These are phyloP conservation scores for Chaetops frenatus DNA, from an alignment of 2,113 vertebrate species.

Conservation along the genomic window DNA sequence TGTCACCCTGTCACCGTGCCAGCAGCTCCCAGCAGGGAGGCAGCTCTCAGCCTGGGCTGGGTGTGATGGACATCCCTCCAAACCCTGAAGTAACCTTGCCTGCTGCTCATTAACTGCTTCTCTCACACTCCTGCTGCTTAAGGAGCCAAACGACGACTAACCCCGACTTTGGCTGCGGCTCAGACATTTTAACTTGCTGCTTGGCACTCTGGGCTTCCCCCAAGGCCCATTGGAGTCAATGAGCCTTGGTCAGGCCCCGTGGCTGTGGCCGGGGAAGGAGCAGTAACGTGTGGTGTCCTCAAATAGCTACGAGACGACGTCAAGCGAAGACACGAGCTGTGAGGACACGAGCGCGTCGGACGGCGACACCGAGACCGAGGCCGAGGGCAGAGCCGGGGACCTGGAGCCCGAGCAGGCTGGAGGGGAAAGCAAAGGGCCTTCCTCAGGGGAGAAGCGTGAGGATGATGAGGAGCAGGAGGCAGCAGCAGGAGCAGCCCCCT, in stretches of 20 bases:
- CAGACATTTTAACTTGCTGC: background rate
- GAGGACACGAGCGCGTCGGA: conserved; percentile 78
- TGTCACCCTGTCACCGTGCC: background rate
- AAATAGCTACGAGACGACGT: conserved; percentile 91
- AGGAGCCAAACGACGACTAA: background rate
- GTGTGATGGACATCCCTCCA: background rate
- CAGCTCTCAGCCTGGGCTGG: background rate
- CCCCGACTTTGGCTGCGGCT: background rate
- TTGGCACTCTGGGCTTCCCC: background rate
- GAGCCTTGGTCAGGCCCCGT: background rate
- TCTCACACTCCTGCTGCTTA: background rate
- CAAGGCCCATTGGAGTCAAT: conserved; percentile 24
- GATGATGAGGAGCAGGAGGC: background rate
- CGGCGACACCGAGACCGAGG: conserved; percentile 50
- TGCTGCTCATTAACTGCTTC: conserved; percentile 34
- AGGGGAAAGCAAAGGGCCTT: background rate
- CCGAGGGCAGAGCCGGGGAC: background rate
- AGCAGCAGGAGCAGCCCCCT: background rate
- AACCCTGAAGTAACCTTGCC: background rate
- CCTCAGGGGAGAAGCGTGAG: accelerated
- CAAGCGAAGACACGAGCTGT: conserved; percentile 91
- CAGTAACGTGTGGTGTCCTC: conserved; percentile 52
- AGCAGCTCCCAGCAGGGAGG: background rate
- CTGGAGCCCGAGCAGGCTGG: background rate
- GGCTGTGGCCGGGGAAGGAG: background rate